phyloP scores from a whole-genome alignment of 2,113 vertebrate genomes.

The Pterocles gutturalis region DNA sequence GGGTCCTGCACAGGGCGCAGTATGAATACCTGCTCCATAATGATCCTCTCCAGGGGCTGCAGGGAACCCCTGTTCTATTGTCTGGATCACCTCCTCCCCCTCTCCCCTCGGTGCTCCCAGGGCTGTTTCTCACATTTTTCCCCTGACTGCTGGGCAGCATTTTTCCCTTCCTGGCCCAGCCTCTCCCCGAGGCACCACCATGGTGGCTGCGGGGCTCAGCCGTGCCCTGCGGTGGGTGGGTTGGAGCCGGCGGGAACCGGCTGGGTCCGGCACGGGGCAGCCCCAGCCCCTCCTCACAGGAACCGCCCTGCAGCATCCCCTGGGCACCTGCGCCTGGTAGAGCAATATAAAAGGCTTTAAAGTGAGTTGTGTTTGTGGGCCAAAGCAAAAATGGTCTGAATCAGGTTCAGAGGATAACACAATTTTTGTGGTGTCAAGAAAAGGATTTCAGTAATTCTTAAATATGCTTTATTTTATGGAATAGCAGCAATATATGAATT shows the following conservation, averaged over 20 bases:
- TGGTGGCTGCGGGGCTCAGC: rapidly evolving
- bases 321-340: rapidly evolving
- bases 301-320: rapidly evolving
- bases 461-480: not conserved
- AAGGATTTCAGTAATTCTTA: not conserved
- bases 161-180: rapidly evolving
- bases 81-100: no score
- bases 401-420: not conserved
- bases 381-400: not conserved
- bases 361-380: not conserved
- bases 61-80: rapidly evolving
- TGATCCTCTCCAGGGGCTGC: not conserved
- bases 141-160: rapidly evolving
- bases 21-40: not conserved
- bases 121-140: not conserved
- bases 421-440: not conserved
- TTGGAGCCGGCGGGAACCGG: not conserved
- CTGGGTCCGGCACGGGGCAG: rapidly evolving
- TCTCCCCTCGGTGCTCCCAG: rapidly evolving
- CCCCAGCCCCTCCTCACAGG: rapidly evolving
- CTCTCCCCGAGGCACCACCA: rapidly evolving
- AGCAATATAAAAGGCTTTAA: not conserved
- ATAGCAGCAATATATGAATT: not conserved
- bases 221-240: rapidly evolving
- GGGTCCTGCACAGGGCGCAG: not conserved